A percentile compares a stretch with the other conserved stretches of the same genome.
Evolutionary conservation across 2,113 vertebrate genomes (phyloP).

Genomic region (Pogona vitticeps): DNA sequence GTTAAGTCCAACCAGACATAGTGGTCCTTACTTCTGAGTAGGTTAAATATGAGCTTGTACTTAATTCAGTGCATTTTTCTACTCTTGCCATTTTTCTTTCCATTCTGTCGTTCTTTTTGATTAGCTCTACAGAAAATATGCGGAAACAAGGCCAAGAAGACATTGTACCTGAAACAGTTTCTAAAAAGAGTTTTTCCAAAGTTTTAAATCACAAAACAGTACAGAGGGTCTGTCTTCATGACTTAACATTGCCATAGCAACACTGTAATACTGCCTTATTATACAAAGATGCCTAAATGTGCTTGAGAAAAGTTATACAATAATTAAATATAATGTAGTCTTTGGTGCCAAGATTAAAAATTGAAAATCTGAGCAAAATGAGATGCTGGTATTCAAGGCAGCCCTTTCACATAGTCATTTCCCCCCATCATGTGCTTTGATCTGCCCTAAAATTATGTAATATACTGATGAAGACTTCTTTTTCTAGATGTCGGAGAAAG

Average conservation of each 20-base stretch:
- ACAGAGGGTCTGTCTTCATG: constrained; percentile 41
- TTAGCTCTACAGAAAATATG: constrained; percentile 9
- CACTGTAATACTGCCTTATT: constrained; percentile 54
- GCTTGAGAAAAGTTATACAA: constrained; percentile 45
- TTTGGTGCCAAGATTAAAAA: constrained; percentile 14
- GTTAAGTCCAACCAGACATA: too few relatives aligned
- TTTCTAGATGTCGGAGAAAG: constrained; percentile 1
- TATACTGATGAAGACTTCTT: neutral
- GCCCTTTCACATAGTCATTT: neutral
- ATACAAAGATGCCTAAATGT: constrained; percentile 53
- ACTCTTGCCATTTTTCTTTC: neutral
- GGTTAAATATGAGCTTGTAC: neutral
- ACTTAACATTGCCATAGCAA: constrained; percentile 62
- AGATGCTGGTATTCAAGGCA: constrained; percentile 18
- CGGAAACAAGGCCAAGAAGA: constrained; percentile 29
- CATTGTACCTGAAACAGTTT: constrained; percentile 25
- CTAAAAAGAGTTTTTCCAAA: constrained; percentile 35
- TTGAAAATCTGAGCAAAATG: constrained; percentile 10
- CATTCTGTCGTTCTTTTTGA: neutral
- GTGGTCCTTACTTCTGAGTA: neutral
- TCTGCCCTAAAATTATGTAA: constrained; percentile 23
- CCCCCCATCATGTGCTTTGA: constrained; percentile 7
- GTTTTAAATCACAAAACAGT: constrained; percentile 44
- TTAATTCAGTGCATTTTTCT: neutral
- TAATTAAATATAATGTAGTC: constrained; percentile 29